Conservation (phyloP, 2,888 invertebrate genomes). For the Aleiodes leptofemur region DNA sequence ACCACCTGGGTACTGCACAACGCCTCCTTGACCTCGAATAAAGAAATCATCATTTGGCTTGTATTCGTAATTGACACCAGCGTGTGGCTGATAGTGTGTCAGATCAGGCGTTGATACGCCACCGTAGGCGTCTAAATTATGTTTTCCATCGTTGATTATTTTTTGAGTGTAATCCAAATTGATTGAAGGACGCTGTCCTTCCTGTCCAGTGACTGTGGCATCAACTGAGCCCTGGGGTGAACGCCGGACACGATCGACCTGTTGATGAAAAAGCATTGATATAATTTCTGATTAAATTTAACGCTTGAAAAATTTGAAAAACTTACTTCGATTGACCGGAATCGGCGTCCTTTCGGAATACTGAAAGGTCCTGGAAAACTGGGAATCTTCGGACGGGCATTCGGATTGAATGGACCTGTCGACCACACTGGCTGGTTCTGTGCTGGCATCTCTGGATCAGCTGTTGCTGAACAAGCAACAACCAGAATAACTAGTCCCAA, state of each 20-base stretch:
- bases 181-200: conserved; percentile 40
- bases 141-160: conserved; percentile 49
- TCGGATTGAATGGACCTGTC: background rate
- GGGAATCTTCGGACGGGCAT: background rate
- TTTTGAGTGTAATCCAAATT: conserved; percentile 52
- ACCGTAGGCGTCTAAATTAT: conserved; percentile 52
- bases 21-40: conserved; percentile 54
- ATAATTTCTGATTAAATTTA: conserved; percentile 30
- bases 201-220: background rate
- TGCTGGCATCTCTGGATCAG: background rate
- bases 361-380: conserved; percentile 1
- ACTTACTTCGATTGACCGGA: background rate
- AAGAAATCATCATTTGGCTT: conserved; percentile 53
- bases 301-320: background rate
- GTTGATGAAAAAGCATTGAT: conserved; percentile 30
- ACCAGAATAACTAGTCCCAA: background rate
- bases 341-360: background rate
- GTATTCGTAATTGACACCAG: conserved; percentile 54
- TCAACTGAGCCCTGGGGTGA: conserved; percentile 51
- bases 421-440: background rate
- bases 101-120: conserved; percentile 52
- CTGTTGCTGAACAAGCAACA: background rate
- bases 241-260: conserved; percentile 36
- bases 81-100: conserved; percentile 51
- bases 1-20: conserved; percentile 49